Evolutionary conservation across 2,888 invertebrate genomes (phyloP).

Genomic region (Nemapogon koenigi): DNA sequence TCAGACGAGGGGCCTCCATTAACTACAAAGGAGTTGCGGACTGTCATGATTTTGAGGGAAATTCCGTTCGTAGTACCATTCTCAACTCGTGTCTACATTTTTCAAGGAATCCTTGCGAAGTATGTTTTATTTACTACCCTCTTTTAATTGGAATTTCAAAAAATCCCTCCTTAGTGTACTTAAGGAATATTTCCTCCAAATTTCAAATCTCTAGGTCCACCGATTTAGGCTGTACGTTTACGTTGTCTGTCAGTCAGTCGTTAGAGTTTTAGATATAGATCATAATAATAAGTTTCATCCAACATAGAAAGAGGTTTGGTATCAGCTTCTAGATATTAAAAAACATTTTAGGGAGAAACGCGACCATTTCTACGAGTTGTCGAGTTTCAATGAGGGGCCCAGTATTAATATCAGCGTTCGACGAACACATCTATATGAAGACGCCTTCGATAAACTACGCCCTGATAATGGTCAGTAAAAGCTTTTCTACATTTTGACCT

Average conservation of each 20-base stretch:
- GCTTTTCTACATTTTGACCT: too few species aligned
- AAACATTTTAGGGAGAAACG: conserved; percentile 63
- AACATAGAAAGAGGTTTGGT: too few species aligned
- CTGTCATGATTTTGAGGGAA: conserved; percentile 86
- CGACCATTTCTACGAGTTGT: conserved; percentile 76
- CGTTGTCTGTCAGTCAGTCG: too few species aligned
- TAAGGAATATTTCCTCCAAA: too few species aligned
- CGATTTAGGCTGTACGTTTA: too few species aligned
- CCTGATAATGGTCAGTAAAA: conserved; percentile 84
- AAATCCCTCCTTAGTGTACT: too few species aligned
- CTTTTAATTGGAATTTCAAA: too few species aligned
- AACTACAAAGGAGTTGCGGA: conserved; percentile 86
- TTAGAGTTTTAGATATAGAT: too few species aligned
- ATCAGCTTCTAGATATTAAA: conserved; percentile 11
- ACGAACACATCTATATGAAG: conserved; percentile 95
- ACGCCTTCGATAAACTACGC: conserved; percentile 94
- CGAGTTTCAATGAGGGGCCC: conserved; percentile 78
- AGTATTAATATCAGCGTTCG: conserved; percentile 79
- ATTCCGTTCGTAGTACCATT: conserved; percentile 96
- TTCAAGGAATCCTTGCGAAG: conserved; percentile 72
- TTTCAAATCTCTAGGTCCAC: too few species aligned
- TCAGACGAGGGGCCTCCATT: conserved; percentile 83
- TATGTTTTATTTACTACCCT: too few species aligned
- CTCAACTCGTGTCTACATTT: conserved; percentile 84
- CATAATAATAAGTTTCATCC: too few species aligned